phyloP scores from a whole-genome alignment of 1,140 invertebrate genomes.

The Hycleus phaleratus region DNA sequence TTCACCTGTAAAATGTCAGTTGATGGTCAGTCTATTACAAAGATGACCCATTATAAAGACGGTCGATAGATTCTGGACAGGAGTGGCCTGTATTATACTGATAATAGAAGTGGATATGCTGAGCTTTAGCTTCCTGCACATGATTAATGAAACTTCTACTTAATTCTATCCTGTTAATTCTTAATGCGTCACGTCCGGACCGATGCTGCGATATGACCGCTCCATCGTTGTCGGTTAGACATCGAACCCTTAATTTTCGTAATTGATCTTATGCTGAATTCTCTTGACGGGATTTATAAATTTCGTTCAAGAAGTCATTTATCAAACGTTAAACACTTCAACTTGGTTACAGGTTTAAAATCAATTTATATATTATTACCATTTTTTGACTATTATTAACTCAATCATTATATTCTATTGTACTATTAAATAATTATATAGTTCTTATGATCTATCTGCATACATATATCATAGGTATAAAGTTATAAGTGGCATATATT shows the following conservation, averaged over 20 bases:
- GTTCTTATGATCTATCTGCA: too few relatives aligned
- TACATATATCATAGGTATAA: too few relatives aligned
- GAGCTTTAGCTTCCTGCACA: conserved; percentile 20
- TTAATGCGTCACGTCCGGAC: conserved; percentile 30
- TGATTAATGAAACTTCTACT: conserved; percentile 32
- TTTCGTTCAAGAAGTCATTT: conserved; percentile 14
- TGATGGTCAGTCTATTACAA: conserved; percentile 16
- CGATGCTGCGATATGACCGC: conserved; percentile 15
- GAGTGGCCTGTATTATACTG: conserved; percentile 26
- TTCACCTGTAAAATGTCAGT: conserved; percentile 50
- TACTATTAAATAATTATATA: too few relatives aligned
- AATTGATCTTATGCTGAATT: conserved; percentile 21
- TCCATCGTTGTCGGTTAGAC: conserved; percentile 9
- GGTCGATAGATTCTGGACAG: conserved; percentile 22
- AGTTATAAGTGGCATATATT: conserved; percentile 22
- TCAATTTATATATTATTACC: too few relatives aligned
- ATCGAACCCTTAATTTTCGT: conserved; percentile 16
- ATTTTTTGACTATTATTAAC: too few relatives aligned
- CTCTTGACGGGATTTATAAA: conserved; percentile 24
- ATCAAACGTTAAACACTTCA: not conserved
- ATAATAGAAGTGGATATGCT: conserved; percentile 21
- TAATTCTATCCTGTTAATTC: conserved; percentile 33
- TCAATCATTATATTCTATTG: too few relatives aligned
- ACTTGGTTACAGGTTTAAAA: too few relatives aligned
- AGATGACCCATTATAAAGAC: conserved; percentile 20